These are phyloP conservation scores for Puntigrus tetrazona DNA, from an alignment of 2,113 vertebrate genomes.

Conservation along the genomic window DNA sequence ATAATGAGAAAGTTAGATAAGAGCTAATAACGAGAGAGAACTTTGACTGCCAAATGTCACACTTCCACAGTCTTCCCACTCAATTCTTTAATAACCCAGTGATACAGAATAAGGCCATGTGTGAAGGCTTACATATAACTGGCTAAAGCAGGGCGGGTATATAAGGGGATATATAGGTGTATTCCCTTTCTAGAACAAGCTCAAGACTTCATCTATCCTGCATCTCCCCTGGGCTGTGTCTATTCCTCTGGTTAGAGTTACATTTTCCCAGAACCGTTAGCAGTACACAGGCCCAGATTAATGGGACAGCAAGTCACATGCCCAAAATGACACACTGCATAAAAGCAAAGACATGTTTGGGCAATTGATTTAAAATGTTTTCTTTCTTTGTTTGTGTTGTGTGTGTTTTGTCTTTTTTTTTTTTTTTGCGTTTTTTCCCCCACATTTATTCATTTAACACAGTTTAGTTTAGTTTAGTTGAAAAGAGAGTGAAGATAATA, in stretches of 20 bases:
- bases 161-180: slow-evolving; percentile 53
- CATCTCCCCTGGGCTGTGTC: slow-evolving; percentile 47
- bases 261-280: neutral
- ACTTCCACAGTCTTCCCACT: slow-evolving; percentile 54
- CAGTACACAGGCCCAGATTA: slow-evolving; percentile 7
- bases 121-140: slow-evolving; percentile 73
- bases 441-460: too few species aligned
- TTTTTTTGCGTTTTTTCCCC: too few species aligned
- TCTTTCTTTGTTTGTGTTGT: neutral
- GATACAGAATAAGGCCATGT: slow-evolving; percentile 68
- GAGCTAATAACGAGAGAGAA: slow-evolving; percentile 46
- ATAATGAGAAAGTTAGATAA: neutral
- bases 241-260: slow-evolving; percentile 6
- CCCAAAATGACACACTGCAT: neutral
- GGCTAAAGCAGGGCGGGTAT: slow-evolving; percentile 58
- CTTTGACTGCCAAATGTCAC: slow-evolving; percentile 70
- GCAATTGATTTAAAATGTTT: too few species aligned
- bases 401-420: neutral
- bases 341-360: neutral
- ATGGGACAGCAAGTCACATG: neutral
- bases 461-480: neutral
- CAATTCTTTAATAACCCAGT: slow-evolving; percentile 73
- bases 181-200: slow-evolving; percentile 69
- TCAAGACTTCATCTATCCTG: slow-evolving; percentile 59
- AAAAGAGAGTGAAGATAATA: neutral